phyloP scores from a whole-genome alignment of 2,797 vertebrate genomes.

The Dicrostonyx torquatus region DNA sequence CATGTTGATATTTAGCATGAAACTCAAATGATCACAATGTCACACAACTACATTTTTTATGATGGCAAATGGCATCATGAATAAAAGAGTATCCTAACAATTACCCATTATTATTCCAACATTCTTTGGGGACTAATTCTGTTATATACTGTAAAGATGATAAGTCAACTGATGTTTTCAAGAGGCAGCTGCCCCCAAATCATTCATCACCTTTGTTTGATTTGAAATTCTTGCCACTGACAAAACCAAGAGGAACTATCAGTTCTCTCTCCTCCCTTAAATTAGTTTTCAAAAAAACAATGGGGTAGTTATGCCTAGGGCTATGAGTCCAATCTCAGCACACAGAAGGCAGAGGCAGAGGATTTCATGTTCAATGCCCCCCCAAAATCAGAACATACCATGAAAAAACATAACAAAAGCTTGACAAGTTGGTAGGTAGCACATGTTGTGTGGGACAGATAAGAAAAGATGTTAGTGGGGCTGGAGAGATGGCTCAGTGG shows the following conservation, averaged over 20 bases:
- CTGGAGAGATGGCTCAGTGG: no score
- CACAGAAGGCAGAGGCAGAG: background rate
- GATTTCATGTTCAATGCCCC: background rate
- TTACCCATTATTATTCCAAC: background rate
- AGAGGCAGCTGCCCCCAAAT: background rate
- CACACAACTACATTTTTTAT: background rate
- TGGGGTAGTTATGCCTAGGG: background rate
- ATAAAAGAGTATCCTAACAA: constrained; percentile 4
- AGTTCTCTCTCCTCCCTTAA: background rate
- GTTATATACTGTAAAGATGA: background rate
- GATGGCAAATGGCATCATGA: background rate
- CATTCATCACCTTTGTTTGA: background rate
- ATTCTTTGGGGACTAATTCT: constrained; percentile 35
- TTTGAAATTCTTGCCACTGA: constrained; percentile 33
- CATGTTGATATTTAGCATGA: background rate
- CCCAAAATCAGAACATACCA: background rate
- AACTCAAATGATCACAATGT: background rate
- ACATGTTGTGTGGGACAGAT: background rate
- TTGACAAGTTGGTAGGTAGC: background rate
- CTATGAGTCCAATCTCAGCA: background rate
- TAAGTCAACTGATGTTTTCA: background rate
- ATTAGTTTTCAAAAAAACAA: background rate
- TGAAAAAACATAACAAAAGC: background rate
- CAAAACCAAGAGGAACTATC: background rate
- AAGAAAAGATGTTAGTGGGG: background rate